phyloP scores from a whole-genome alignment of 2,888 invertebrate species.

The Drymonia ruficornis region DNA sequence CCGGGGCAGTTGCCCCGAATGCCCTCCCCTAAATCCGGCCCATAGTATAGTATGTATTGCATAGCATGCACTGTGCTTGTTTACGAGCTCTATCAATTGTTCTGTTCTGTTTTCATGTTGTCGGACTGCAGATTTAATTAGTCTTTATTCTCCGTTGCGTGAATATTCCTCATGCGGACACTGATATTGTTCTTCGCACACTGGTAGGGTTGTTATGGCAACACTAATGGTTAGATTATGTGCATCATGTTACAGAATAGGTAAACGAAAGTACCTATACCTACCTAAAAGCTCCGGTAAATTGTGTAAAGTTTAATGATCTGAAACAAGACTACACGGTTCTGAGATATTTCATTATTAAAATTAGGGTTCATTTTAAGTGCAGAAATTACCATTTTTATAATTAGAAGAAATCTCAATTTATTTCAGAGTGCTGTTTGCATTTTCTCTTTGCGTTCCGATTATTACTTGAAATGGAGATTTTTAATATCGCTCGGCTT shows the following conservation, averaged over 20 bases:
- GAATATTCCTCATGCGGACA: slow-evolving; percentile 39
- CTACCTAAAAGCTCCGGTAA: slow-evolving; percentile 18
- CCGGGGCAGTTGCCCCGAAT: no score
- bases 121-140: slow-evolving; percentile 47
- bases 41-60: no score
- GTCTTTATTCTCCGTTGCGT: slow-evolving; percentile 31
- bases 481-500: slow-evolving; percentile 10
- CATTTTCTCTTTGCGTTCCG: slow-evolving; percentile 9
- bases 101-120: slow-evolving; percentile 32
- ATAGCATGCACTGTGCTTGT: no score
- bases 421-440: slow-evolving; percentile 14
- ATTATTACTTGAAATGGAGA: slow-evolving; percentile 9
- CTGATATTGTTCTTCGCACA: slow-evolving; percentile 19
- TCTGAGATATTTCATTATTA: slow-evolving; percentile 8
- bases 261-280: no score
- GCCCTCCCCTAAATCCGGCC: no score
- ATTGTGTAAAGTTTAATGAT: slow-evolving; percentile 17
- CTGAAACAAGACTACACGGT: slow-evolving; percentile 7
- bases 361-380: slow-evolving; percentile 10
- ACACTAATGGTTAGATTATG: background rate
- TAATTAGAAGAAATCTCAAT: slow-evolving; percentile 14
- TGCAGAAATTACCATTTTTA: slow-evolving; percentile 14
- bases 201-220: background rate
- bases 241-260: slow-evolving; percentile 7
- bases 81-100: no score